A percentile compares a stretch with the other conserved stretches of the same genome.
These are phyloP conservation scores for Sitophilus oryzae DNA, from an alignment of 1,140 invertebrate species.

Conservation along the genomic window DNA sequence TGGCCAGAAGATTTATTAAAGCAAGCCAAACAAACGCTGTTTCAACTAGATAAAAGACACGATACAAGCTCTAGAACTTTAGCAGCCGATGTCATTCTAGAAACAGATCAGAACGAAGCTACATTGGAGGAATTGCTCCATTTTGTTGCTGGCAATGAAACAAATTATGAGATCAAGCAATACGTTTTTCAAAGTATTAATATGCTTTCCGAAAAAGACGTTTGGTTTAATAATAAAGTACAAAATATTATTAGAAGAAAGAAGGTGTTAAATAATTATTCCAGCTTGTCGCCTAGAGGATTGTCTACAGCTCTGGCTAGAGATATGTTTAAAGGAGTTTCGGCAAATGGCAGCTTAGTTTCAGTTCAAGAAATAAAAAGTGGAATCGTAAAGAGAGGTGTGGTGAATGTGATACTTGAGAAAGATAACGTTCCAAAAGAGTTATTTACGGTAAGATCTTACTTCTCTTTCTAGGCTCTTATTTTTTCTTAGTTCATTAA, in stretches of 20 bases:
- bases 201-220: constrained; percentile 53
- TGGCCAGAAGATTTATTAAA: constrained; percentile 48
- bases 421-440: constrained; percentile 48
- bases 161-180: constrained; percentile 60
- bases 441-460: constrained; percentile 46
- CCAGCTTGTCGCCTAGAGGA: constrained; percentile 59
- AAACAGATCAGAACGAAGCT: constrained; percentile 49
- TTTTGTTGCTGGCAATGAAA: constrained; percentile 50
- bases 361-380: constrained; percentile 69
- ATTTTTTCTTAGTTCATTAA: too few relatives aligned
- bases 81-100: constrained; percentile 66
- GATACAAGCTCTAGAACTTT: constrained; percentile 68
- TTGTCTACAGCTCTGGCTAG: constrained; percentile 66
- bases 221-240: constrained; percentile 45
- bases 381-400: constrained; percentile 69
- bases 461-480: too few relatives aligned
- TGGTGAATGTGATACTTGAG: constrained; percentile 64
- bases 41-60: constrained; percentile 54
- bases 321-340: constrained; percentile 51
- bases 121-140: constrained; percentile 51
- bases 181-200: constrained; percentile 59
- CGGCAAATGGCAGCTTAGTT: constrained; percentile 63
- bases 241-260: constrained; percentile 42
- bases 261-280: constrained; percentile 58
- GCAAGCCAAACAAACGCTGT: constrained; percentile 55